Evolutionary conservation across 2,888 invertebrate species (phyloP).

Genomic region (Oxycera nigricornis): DNA sequence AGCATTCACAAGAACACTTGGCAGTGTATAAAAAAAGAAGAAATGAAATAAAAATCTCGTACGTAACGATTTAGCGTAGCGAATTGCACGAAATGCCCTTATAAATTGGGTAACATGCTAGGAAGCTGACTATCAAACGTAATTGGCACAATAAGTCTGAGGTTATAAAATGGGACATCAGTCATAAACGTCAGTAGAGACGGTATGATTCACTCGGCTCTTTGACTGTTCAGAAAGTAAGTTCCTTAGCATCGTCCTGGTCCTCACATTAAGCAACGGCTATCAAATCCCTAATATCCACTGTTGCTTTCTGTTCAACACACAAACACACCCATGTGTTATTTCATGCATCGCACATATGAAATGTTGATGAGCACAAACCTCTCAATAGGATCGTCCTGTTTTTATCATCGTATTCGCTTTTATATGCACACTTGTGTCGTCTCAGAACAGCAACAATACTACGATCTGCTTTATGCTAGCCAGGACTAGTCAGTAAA

Average conservation of each 20-base stretch:
- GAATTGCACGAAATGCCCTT: slow-evolving; percentile 13
- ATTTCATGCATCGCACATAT: neutral
- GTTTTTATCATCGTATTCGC: neutral
- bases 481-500: neutral
- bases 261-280: neutral
- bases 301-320: neutral
- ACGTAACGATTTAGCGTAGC: slow-evolving; percentile 17
- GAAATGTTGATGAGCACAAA: neutral
- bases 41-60: neutral
- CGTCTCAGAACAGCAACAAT: neutral
- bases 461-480: neutral
- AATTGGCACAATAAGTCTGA: slow-evolving; percentile 32
- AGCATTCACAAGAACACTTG: neutral
- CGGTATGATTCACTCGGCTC: slow-evolving; percentile 4
- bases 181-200: slow-evolving; percentile 30
- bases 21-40: slow-evolving; percentile 17
- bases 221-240: slow-evolving; percentile 18
- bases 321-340: neutral
- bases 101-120: slow-evolving; percentile 29
- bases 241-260: neutral
- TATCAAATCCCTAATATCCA: neutral
- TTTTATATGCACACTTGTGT: neutral
- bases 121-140: slow-evolving; percentile 24
- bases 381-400: neutral
- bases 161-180: slow-evolving; percentile 35